These are phyloP conservation scores for Heloderma charlesbogerti DNA, from an alignment of 2,113 vertebrate genomes.

Conservation along the genomic window DNA sequence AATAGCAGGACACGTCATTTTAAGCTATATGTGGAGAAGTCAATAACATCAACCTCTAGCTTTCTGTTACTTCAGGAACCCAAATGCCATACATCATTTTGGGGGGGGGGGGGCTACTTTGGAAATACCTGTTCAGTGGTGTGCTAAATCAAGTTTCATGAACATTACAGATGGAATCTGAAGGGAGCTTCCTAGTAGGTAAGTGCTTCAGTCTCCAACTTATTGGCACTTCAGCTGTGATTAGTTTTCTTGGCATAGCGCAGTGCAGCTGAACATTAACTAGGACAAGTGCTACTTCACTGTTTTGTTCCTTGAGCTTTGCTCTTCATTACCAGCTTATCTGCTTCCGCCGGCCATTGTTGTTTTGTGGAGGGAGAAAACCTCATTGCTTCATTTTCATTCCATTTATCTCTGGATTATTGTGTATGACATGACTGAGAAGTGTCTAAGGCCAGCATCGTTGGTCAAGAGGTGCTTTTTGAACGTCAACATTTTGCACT, in stretches of 20 bases:
- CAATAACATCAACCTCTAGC: not conserved
- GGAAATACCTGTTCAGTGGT: not conserved
- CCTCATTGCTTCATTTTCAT: not conserved
- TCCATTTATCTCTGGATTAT: not conserved
- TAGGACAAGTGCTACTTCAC: conserved; percentile 42
- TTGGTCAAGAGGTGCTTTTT: not conserved
- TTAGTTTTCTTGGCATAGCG: conserved; percentile 55
- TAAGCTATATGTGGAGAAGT: not conserved
- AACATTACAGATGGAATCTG: conserved; percentile 4
- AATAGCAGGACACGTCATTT: not conserved
- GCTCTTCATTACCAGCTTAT: conserved; percentile 24
- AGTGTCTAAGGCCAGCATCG: fast-evolving
- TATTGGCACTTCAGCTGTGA: conserved; percentile 28
- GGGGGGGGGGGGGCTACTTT: not conserved
- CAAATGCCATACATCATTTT: no score
- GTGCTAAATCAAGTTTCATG: conserved; percentile 27
- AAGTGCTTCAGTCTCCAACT: conserved; percentile 30
- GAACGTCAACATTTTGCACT: not conserved
- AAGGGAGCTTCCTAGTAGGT: conserved; percentile 17
- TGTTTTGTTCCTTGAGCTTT: conserved; percentile 56
- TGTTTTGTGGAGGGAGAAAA: not conserved
- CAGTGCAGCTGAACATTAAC: conserved; percentile 64
- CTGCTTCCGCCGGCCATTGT: not conserved
- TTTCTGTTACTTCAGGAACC: not conserved
- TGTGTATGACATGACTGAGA: not conserved